Evolutionary conservation across 2,797 vertebrate species (phyloP), one percentile per base, ranked within the genome.

Genomic region (Cetoscarus ocellatus): DNA sequence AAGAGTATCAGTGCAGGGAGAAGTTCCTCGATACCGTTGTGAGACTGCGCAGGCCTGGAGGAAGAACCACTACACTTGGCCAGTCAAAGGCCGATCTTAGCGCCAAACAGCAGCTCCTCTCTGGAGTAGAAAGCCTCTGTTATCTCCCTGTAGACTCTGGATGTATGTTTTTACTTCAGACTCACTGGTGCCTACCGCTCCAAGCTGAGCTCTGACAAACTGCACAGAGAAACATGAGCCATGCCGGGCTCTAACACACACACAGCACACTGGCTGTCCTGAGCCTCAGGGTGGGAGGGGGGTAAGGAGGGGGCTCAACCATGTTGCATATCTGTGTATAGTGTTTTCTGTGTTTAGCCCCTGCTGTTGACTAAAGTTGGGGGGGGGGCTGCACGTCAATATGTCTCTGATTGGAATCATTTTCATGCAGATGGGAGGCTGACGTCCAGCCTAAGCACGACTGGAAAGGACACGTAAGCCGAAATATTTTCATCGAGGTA

Each of bases 211-310:
- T 93, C 93, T 95, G 94, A 94, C 95, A 94, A 93, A 94, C 93
- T 94, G 95, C 92, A 91, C 94, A 91, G 76, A 93, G 96, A 97
- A 97, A 97, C 93, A 96, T 94, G 95, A 96, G 94, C 95, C 96
- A 91, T 87, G 92, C 76, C 52, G 39, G 81, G 70, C 18, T 77
- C 83, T 80, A 77, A 87, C 75, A 80, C 70, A 67, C 67, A 65
- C 64, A 63, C 18, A 83, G 62, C 69, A 67, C 71, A 86, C 73
- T 77, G 86, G 86, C 87, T 91, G 86, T 87, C 87, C 84, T 77
- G 77, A 86, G 74, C 35, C 61, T 63, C 79, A 35, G 71, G 61
- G 57, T 38, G 40, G 61, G 66, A 58, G 69, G 42, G 15, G 55
- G 45, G 61, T 10, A 40, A 8, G 10, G 18, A 15, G 18, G 54